Percentiles rank a stretch among this genome's conserved stretches.
phyloP scores from a whole-genome alignment of 2,113 vertebrate genomes.

The Tretioscincus oriximinensis region DNA sequence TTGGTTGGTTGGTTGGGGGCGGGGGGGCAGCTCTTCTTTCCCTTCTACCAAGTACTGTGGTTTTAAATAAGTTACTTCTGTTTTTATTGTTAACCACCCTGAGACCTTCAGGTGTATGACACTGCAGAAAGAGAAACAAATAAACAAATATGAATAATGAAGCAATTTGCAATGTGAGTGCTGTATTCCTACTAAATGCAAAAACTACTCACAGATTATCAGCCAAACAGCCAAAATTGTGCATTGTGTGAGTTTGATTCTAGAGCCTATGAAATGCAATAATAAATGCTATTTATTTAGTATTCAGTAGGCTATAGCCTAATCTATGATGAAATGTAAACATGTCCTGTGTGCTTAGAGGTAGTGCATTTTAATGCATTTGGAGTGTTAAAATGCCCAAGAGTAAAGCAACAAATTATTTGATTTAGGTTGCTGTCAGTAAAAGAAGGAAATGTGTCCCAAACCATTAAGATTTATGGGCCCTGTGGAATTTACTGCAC shows the following conservation, averaged over 20 bases:
- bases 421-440: neutral
- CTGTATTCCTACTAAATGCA: too few relatives aligned
- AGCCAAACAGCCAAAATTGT: too few relatives aligned
- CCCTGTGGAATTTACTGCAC: neutral
- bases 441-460: neutral
- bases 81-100: too few relatives aligned
- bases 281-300: slow-evolving; percentile 10
- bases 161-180: too few relatives aligned
- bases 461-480: neutral
- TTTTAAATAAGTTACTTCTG: neutral
- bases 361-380: neutral
- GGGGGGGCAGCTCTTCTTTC: too few relatives aligned
- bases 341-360: slow-evolving; percentile 16
- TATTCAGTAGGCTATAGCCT: slow-evolving; percentile 18
- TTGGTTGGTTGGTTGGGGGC: too few relatives aligned
- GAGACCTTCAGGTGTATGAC: too few relatives aligned
- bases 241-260: too few relatives aligned
- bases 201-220: too few relatives aligned
- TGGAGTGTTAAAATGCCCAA: slow-evolving; percentile 9
- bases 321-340: slow-evolving; percentile 12
- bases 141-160: too few relatives aligned
- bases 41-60: neutral
- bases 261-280: neutral
- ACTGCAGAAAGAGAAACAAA: too few relatives aligned
- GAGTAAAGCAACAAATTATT: slow-evolving; percentile 6